Evolutionary conservation across 2,888 invertebrate genomes (phyloP), one percentile per base, ranked within the genome.

Genomic region (Ichneumon xanthorius): DNA sequence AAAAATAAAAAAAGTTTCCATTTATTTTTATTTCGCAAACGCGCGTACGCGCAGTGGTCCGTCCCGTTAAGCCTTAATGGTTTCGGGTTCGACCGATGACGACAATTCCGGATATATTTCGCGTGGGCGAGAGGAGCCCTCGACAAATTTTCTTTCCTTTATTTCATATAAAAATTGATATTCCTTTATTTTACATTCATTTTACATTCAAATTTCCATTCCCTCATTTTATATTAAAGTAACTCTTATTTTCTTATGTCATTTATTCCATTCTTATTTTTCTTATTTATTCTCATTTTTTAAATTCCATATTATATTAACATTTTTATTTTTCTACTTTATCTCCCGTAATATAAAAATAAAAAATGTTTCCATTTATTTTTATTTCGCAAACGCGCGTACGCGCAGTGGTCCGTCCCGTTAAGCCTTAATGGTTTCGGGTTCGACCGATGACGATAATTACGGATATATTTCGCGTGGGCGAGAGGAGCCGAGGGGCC

Each of bases 401-500:
- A 37, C 72, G 63, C 48, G 53, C 63, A 45, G 72, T 71, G 76
- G 55, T 19, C 5, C 79, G 75, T 82, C 75, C 80, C 85, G 82
- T 85, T 85, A 80, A 72, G 53, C 72, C 67, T 82, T 85, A 82
- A 85, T 85, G 80, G 79, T 85, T 85, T 85, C 75, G 68, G 75
- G 61, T 77, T 55, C 77, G 33, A 53, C 61, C 73, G 79, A 81
- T 83, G 82, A 77, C 76, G 87, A 87, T 86, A 86, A 87, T 85
- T 84, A 80, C 86, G 72, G 84, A 84, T 81, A 84, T 82, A 70
- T 88, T 88, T 87, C 86, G 85, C 87, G 86, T 86, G 87, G 85
- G 79, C 70, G 75, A 55, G 53, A 65, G 33, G 67, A 72, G 55
- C 53, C 22, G 72, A 84, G 87, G 88, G 87, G 77, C 88, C 86